A percentile compares a stretch with the other conserved stretches of the same genome.
Conservation (phyloP, 2,797 vertebrate species). For the Enteromius argenteus region DNA sequence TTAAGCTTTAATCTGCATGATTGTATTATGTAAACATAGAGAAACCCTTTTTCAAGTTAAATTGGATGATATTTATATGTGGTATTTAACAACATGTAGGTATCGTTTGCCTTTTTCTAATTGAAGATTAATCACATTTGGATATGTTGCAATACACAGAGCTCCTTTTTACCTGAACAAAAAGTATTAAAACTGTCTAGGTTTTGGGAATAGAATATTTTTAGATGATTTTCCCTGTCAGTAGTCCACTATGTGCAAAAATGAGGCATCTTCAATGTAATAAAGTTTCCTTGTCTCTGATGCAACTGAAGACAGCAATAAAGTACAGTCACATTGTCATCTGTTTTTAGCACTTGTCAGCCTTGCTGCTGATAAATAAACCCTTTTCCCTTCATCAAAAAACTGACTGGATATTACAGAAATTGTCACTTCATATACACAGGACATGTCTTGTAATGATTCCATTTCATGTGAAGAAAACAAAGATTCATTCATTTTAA, state of each 20-base stretch:
- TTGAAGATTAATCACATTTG: background rate
- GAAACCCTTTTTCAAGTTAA: background rate
- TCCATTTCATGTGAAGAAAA: background rate
- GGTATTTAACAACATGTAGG: background rate
- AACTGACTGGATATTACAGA: background rate
- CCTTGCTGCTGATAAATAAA: constrained; percentile 3
- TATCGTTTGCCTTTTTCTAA: background rate
- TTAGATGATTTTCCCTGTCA: constrained; percentile 17
- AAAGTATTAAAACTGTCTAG: background rate
- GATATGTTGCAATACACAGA: background rate
- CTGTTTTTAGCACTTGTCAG: constrained; percentile 32
- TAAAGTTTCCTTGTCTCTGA: background rate
- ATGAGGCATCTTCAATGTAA: constrained; percentile 12
- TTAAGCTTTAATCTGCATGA: background rate
- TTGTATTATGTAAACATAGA: background rate
- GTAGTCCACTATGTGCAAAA: constrained; percentile 11
- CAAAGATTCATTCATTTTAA: constrained; percentile 1
- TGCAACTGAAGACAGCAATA: constrained; percentile 18
- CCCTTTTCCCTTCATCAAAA: constrained; percentile 15
- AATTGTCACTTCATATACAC: constrained; percentile 10
- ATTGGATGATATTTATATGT: background rate
- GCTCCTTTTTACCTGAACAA: background rate
- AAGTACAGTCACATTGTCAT: constrained; percentile 28
- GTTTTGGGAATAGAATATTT: constrained; percentile 36
- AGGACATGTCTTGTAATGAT: background rate